Percentiles rank a stretch among this genome's conserved stretches.
Evolutionary conservation across 2,797 vertebrate species (phyloP).

Genomic region (Ambastaia sidthimunki): DNA sequence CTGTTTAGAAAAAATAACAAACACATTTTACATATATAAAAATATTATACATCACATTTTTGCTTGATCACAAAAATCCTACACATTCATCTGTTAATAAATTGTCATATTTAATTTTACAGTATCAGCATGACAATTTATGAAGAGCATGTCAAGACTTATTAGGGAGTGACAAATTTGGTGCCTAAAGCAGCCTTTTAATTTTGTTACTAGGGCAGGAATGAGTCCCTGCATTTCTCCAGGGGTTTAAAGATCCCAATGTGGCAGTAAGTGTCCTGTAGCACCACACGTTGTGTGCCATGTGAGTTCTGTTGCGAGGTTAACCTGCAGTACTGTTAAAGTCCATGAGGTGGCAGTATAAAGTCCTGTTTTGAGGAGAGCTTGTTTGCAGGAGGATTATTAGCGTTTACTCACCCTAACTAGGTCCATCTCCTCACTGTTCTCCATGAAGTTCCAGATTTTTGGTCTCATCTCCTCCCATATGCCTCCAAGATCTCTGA

Average conservation of each 20-base stretch:
- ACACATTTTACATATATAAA: background rate
- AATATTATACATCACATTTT: background rate
- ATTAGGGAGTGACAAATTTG: background rate
- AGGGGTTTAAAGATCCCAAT: conserved; percentile 18
- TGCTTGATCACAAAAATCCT: background rate
- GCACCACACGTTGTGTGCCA: conserved; percentile 43
- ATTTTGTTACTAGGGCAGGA: background rate
- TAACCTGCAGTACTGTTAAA: background rate
- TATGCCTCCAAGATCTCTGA: conserved; percentile 91
- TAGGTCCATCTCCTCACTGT: conserved; percentile 88
- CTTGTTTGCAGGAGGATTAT: conserved; percentile 12
- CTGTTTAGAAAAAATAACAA: conserved; percentile 67
- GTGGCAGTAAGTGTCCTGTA: background rate
- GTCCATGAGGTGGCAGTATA: conserved; percentile 47
- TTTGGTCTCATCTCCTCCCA: conserved; percentile 93
- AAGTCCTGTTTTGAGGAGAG: background rate
- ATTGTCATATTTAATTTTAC: background rate
- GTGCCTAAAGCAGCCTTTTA: conserved; percentile 8
- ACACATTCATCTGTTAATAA: background rate
- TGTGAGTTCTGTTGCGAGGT: conserved; percentile 38
- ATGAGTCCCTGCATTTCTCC: background rate
- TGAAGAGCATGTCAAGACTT: background rate
- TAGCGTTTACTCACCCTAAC: conserved; percentile 81
- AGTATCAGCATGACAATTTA: background rate
- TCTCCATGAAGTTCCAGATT: conserved; percentile 92